Conservation (phyloP, 1,140 invertebrate species). For the Zaprionus vittiger region DNA sequence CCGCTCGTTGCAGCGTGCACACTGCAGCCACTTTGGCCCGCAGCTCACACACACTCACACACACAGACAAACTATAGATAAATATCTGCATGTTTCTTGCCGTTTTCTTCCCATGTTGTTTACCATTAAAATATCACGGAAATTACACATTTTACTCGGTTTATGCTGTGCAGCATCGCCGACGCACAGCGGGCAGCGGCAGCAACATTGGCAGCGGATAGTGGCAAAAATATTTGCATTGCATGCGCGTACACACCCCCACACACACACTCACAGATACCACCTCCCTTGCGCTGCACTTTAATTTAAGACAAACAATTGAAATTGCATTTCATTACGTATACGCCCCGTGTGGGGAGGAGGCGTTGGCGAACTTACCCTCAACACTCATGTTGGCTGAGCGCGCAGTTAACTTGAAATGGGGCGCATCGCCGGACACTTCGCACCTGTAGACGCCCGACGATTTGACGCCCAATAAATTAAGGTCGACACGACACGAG, state of each 20-base stretch:
- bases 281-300: constrained; percentile 23
- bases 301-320: constrained; percentile 76
- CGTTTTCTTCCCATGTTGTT: constrained; percentile 70
- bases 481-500: constrained; percentile 85
- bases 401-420: constrained; percentile 86
- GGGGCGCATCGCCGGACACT: constrained; percentile 87
- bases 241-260: constrained; percentile 22
- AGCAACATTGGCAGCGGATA: constrained; percentile 34
- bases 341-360: constrained; percentile 21
- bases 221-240: constrained; percentile 61
- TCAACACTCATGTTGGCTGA: constrained; percentile 87
- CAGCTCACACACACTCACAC: constrained; percentile 4
- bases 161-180: constrained; percentile 64
- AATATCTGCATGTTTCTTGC: constrained; percentile 64
- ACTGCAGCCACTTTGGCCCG: constrained; percentile 67
- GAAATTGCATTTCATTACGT: constrained; percentile 69
- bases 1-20: constrained; percentile 1
- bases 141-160: constrained; percentile 83
- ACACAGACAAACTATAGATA: background rate
- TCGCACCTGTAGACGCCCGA: constrained; percentile 87
- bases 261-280: constrained; percentile 9
- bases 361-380: constrained; percentile 82
- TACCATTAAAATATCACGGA: constrained; percentile 83
- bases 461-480: constrained; percentile 85
- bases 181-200: constrained; percentile 23